Conservation (phyloP, 2,113 vertebrate species). For the Nothobranchius kuhntae region DNA sequence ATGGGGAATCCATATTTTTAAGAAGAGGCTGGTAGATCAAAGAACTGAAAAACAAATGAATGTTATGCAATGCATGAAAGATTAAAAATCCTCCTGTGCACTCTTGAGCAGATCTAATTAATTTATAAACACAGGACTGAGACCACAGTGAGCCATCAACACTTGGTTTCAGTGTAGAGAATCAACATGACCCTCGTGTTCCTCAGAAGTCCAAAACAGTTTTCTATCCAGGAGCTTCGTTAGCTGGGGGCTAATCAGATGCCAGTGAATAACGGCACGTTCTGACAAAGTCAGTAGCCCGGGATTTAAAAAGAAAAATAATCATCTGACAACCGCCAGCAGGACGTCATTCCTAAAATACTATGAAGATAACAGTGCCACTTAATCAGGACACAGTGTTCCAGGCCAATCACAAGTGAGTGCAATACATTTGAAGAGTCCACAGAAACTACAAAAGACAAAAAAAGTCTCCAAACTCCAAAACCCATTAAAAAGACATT, state of each 20-base stretch:
- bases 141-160: not conserved
- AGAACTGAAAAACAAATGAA: not conserved
- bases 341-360: slow-evolving; percentile 7
- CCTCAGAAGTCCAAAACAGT: not conserved
- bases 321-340: slow-evolving; percentile 13
- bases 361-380: slow-evolving; percentile 19
- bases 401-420: slow-evolving; percentile 53
- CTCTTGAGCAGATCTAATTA: not conserved
- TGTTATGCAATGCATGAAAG: not conserved
- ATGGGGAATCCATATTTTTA: not conserved
- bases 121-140: not conserved
- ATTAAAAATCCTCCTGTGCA: not conserved
- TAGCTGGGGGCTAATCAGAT: slow-evolving; percentile 6
- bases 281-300: slow-evolving; percentile 12
- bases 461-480: slow-evolving; percentile 56
- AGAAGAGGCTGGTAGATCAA: not conserved
- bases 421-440: slow-evolving; percentile 46
- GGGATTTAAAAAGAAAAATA: slow-evolving; percentile 28
- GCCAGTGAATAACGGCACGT: not conserved
- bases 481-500: slow-evolving; percentile 71
- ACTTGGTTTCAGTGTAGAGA: not conserved
- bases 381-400: slow-evolving; percentile 57
- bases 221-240: not conserved
- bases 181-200: not conserved
- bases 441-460: slow-evolving; percentile 39